Evolutionary conservation across 1,140 invertebrate species (phyloP), one percentile per base, ranked within the genome.

Genomic region (Heliconius eleuchia): DNA sequence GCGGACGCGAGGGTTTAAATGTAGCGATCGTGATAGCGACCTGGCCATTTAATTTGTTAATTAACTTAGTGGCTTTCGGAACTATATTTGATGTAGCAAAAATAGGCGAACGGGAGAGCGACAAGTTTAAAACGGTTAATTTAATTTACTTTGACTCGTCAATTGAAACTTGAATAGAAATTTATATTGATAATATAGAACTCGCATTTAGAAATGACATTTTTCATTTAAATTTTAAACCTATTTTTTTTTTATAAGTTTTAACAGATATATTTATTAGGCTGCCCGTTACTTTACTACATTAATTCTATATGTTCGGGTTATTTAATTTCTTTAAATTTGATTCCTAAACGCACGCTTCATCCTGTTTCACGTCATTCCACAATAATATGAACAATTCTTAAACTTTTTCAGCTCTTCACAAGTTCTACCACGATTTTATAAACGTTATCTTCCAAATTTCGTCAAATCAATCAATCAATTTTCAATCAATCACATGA

Each of bases 11-110:
- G 8, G 71, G 71, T 23, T n/a, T 72, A 39, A 42, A 42, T 72
- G 30, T 72, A 72, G 71, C 39, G 18, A 72, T 39, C 34, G 71
- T 72, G 71, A 72, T 72, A 37, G 39, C 16, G 39, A 72, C 71
- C 71, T 72, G 71, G 37, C 71, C 71, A 30, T 66, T 72, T 72
- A 72, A 42, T 39, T 72, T 42, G 71, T 72, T 72, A 72, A 72
- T 72, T 72, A 42, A 72, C 18, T 72, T 72, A 72, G 34, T 72
- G 71, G 39, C 71, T 72, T n/a, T 23, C 37, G 37, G 30, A 71
- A 39, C 71, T 72, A 72, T 72, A 72, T 72, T 72, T n/a, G 71
- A 39, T 42, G 18, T 72, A n/a, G 37, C 71, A 42, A 39, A 72
- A n/a, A 72, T 72, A 72, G 71, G 60, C 60, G 27, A 66, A 16